Conservation (phyloP, 2,888 invertebrate species). For the Eilema sororculum region DNA sequence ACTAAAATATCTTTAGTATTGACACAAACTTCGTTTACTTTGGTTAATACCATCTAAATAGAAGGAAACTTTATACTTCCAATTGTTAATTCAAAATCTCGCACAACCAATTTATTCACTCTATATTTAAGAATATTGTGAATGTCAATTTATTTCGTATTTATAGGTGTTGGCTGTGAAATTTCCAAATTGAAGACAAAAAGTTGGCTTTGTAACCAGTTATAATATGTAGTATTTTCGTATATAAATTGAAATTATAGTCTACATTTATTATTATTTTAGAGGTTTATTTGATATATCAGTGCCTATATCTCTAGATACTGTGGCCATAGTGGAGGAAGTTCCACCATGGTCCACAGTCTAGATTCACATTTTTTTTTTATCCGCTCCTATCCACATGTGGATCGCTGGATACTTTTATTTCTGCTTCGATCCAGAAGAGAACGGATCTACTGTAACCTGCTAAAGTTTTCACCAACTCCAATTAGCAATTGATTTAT, state of each 20-base stretch:
- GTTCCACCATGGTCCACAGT: too few relatives aligned
- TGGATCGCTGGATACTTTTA: too few relatives aligned
- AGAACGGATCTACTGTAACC: too few relatives aligned
- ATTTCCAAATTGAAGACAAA: too few relatives aligned
- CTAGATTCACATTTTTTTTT: too few relatives aligned
- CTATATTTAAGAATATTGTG: neutral
- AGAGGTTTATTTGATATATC: neutral
- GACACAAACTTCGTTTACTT: neutral
- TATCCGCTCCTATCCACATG: too few relatives aligned
- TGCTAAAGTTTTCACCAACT: neutral
- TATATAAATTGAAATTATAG: neutral
- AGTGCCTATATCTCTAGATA: too few relatives aligned
- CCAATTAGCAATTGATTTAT: neutral
- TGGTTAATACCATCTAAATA: neutral
- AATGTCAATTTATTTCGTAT: neutral
- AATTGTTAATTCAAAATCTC: neutral
- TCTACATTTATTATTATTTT: neutral
- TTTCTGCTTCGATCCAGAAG: too few relatives aligned
- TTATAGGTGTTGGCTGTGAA: too few relatives aligned
- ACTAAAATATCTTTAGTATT: conserved; percentile 10
- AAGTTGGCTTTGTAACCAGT: too few relatives aligned
- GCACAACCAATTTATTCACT: neutral
- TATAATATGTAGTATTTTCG: neutral
- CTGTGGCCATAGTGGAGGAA: too few relatives aligned
- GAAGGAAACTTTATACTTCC: neutral